These are phyloP conservation scores for Cryptus viduatorius DNA, from an alignment of 2,888 invertebrate genomes.

Conservation along the genomic window DNA sequence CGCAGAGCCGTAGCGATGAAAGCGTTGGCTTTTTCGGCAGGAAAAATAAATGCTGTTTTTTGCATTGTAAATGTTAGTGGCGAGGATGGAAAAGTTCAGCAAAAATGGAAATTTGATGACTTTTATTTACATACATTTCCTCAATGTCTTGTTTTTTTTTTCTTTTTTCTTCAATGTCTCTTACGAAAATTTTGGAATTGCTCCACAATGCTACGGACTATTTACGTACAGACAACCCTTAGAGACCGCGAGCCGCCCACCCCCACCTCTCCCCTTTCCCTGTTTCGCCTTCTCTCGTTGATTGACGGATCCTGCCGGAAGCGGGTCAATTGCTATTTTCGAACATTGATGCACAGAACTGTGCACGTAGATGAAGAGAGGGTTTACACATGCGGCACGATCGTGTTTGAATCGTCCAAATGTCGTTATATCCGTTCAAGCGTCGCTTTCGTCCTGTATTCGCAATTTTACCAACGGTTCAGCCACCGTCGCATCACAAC, in stretches of 20 bases:
- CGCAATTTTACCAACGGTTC: conserved; percentile 51
- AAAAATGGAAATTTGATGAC: no score
- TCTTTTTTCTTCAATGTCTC: neutral
- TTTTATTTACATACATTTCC: neutral
- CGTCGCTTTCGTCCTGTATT: conserved; percentile 34
- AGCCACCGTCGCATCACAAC: conserved; percentile 12
- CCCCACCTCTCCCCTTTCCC: neutral
- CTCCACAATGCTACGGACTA: neutral
- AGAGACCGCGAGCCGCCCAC: no score
- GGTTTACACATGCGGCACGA: neutral
- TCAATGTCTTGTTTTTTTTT: neutral
- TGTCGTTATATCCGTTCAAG: conserved; percentile 48
- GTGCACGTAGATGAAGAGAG: conserved; percentile 17
- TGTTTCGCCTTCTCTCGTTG: conserved; percentile 58
- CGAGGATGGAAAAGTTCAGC: no score
- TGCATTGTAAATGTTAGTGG: no score
- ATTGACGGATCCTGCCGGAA: conserved; percentile 69
- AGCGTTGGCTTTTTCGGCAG: neutral
- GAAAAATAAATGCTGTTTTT: no score
- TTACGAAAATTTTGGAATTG: neutral
- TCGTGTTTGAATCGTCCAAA: conserved; percentile 18
- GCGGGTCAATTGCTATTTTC: conserved; percentile 75
- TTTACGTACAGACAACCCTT: neutral
- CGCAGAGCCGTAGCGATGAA: neutral
- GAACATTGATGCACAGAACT: conserved; percentile 45